These are phyloP conservation scores for Ricordea florida DNA, from an alignment of 92 coral and sea anemone genomes.

Conservation along the genomic window DNA sequence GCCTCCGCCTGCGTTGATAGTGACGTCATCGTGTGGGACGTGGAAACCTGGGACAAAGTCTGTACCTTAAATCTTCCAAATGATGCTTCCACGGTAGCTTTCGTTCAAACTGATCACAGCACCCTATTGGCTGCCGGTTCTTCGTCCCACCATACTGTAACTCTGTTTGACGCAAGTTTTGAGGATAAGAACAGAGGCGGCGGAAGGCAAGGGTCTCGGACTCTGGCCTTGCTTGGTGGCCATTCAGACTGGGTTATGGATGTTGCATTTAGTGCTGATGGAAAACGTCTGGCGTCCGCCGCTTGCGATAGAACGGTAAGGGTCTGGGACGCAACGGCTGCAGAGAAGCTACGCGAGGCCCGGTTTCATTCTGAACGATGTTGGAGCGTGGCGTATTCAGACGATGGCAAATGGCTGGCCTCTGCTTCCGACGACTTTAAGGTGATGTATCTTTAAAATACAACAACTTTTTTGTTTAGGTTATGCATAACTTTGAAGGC, in stretches of 20 bases:
- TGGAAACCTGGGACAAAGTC: constrained; percentile 34
- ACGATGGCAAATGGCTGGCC: constrained; percentile 60
- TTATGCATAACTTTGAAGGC: no score
- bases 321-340: constrained; percentile 63
- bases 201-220: constrained; percentile 28
- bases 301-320: constrained; percentile 60
- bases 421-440: constrained; percentile 75
- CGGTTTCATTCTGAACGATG: constrained; percentile 70
- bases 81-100: constrained; percentile 58
- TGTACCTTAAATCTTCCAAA: constrained; percentile 52
- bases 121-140: constrained; percentile 63
- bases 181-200: neutral
- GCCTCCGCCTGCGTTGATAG: constrained; percentile 60
- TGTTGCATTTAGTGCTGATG: constrained; percentile 57
- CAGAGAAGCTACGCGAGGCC: constrained; percentile 50
- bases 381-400: constrained; percentile 67
- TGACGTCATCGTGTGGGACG: constrained; percentile 65
- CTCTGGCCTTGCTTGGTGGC: constrained; percentile 63
- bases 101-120: constrained; percentile 35
- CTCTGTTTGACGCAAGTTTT: constrained; percentile 37
- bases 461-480: no score
- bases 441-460: constrained; percentile 26
- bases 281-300: constrained; percentile 48
- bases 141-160: constrained; percentile 62
- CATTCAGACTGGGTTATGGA: constrained; percentile 68